Base-by-base conservation (phyloP, 2,888 invertebrate species). In the Brenthis ino region DNA sequence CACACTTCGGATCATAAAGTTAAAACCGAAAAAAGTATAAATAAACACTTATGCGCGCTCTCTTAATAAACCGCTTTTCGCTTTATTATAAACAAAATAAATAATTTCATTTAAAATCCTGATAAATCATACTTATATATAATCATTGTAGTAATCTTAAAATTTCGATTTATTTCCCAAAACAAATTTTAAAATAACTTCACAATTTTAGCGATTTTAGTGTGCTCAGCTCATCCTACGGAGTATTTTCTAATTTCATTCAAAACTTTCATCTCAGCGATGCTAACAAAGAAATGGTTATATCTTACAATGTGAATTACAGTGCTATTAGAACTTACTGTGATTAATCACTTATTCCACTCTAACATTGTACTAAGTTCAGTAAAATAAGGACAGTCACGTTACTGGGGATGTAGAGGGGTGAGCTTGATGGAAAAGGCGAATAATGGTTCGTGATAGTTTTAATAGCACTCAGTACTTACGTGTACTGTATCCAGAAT, bases 331-430 rank as follows among this genome's bases (percentile, higher is more conserved):
- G 58, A 70, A 68, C 66, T 73, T 66, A 70, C 71, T 64, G 65
- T 74, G 72, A 74, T 74, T 71, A 71, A 74, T 74, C 71, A 71
- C 70, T 71, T 66, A 69, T 69, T 63, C 69, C 57, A 37, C 65
- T 69, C 70, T 72, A 56, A 69, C 68, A 64, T 63, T 64, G 57
- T 64, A 69, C 54, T 68, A 69, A 69, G 69, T 71, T 72, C 64
- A 68, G 55, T 61, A 61, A 65, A 72, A 71, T 67, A 68, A 65
- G 69, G 63, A 43, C 61, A 65, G 69, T 72, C 71, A 70, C 74
- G 67, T 69, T 66, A 71, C 50, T 24, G 64, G 60, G 67, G 60
- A 50, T 50, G 53, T 51, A 24, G 54, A 56, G 47, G 64, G 58
- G 67, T 60, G 58, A 65, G 58, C 48, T 69, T 72, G 65, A 68